Evolutionary conservation across 2,888 invertebrate genomes (phyloP), one percentile per base, ranked within the genome.

Genomic region (Timema podura): DNA sequence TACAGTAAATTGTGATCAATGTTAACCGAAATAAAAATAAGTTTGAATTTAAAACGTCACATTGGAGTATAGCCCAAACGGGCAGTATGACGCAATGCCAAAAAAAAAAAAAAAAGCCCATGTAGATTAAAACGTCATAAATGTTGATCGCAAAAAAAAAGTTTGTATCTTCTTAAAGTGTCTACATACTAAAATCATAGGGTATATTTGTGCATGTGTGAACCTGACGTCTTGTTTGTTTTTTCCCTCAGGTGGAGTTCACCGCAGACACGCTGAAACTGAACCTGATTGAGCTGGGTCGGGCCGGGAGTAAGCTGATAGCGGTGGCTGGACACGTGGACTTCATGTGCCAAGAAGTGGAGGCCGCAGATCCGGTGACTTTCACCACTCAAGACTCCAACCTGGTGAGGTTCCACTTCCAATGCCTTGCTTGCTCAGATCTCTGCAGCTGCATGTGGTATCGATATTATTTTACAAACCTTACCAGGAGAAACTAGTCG

Each of bases 301-400:
- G 91, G 67, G 91, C 91, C 59, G 92, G 93, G 48, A 92, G 92
- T 78, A 88, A 89, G 78, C 83, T 94, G 72, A 91, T 95, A 77
- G 88, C 91, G 44, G 91, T 93, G 49, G 89, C 91, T 0, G 97
- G 97, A 2, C 88, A 91, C 70, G 84, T 96, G 74, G 92, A 93
- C 80, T 95, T 93, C 83, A 89, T 91, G 79, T 96, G 95, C 80
- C 91, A 91, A 11, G 90, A 92, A 69, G 91, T 92, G 0, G 93
- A 92, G 79, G 88, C 91, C 30, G 91, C 91, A 69, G 94, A 96
- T 81, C 95, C 97, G 0, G 91, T 97, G 75, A 95, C 95, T 2
- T 96, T 96, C 81, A 91, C 93, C 73, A 95, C 95, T 2, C 88
- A 92, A 74, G 94, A 96, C 78, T 93, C 96, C 9, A 93, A 94